These are phyloP conservation scores for Tolypeutes matacus DNA, from an alignment of 2,797 vertebrate species.

Conservation along the genomic window DNA sequence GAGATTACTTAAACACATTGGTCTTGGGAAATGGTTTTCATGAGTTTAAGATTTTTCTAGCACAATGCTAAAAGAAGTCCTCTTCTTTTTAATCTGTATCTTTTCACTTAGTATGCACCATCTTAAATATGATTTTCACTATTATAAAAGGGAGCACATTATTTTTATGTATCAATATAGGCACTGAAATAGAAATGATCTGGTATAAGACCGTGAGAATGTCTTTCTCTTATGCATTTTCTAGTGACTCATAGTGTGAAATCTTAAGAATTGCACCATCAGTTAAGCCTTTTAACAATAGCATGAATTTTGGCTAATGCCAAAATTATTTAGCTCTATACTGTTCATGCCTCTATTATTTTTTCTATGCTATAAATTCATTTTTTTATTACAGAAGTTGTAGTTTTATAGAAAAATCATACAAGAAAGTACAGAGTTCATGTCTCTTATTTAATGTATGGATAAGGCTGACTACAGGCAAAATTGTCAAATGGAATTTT, in stretches of 20 bases:
- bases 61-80: background rate
- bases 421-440: too few relatives aligned
- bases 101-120: background rate
- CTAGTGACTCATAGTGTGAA: background rate
- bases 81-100: background rate
- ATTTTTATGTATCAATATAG: background rate
- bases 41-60: conserved; percentile 31
- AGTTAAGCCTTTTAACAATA: background rate
- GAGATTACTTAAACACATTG: conserved; percentile 67
- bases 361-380: too few relatives aligned
- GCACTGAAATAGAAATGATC: background rate
- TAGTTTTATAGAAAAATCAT: too few relatives aligned
- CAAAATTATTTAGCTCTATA: background rate
- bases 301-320: background rate
- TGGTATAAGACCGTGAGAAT: background rate
- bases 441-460: background rate
- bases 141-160: background rate
- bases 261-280: background rate
- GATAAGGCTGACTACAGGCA: background rate
- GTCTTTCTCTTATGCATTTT: background rate
- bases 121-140: background rate
- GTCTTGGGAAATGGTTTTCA: conserved; percentile 74
- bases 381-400: too few relatives aligned
- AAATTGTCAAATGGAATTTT: background rate
- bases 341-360: background rate